phyloP scores from a whole-genome alignment of 1,140 invertebrate genomes.

The Zophobas morio region DNA sequence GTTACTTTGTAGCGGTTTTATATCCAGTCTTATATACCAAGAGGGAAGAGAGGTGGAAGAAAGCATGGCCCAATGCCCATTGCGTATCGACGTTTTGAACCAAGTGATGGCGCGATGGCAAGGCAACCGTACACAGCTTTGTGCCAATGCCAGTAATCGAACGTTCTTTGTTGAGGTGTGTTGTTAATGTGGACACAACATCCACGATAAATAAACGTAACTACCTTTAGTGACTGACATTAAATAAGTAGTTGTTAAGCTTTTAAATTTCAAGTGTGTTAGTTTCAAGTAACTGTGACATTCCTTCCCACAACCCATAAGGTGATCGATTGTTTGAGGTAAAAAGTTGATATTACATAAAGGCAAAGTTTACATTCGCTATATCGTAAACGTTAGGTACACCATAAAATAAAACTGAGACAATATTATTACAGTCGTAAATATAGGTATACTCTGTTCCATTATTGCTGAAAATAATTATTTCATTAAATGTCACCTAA shows the following conservation, averaged over 20 bases:
- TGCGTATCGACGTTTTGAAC: conserved; percentile 39
- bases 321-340: conserved; percentile 6
- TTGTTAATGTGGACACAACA: conserved; percentile 14
- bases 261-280: neutral
- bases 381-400: neutral
- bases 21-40: neutral
- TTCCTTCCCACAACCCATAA: neutral
- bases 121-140: conserved; percentile 21
- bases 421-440: neutral
- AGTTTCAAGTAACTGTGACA: conserved; percentile 8
- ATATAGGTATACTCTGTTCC: no score
- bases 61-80: conserved; percentile 30
- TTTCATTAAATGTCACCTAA: no score
- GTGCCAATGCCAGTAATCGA: conserved; percentile 20
- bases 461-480: no score
- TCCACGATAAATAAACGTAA: conserved; percentile 4
- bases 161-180: conserved; percentile 21
- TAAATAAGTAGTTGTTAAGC: neutral
- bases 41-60: conserved; percentile 15
- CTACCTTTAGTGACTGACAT: conserved; percentile 19
- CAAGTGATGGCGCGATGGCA: conserved; percentile 24
- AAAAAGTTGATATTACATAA: neutral
- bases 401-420: neutral
- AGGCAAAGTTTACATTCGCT: neutral
- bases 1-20: neutral